Base-by-base conservation (phyloP, 2,113 vertebrate genomes). In the Barnardius zonarius region DNA sequence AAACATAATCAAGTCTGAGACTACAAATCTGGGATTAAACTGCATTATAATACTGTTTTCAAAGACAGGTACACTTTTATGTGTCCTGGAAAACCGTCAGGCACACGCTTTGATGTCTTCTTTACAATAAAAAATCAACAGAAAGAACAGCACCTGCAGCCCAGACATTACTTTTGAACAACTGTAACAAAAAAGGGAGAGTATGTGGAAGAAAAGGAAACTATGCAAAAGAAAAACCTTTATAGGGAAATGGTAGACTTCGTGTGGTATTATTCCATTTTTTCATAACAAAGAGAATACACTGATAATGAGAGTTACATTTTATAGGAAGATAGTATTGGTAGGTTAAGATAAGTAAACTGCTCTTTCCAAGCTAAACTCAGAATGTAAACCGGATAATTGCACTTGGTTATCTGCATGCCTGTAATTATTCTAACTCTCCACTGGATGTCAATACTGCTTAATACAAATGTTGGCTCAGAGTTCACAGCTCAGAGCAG, bases 381-480 rank as follows among this genome's bases (percentile, higher is more conserved):
- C 17, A 23, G 55, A 52, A 49, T 0, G 0, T 9, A 77, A 84
- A 73, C 31, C 7, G n/a, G 57, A 69, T 4, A 6, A 39, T 19
- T 89, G 48, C 22, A 25, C 11, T 62, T 25, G 28, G 49, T 77
- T 90, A 52, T 95, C 82, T 86, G 73, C 28, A 95, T 86, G 95
- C 96, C 84, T 98, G 98, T 97, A 98, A 98, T 98, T 97, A 96
- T 97, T 96, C 92, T 74, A 88, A 96, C 66, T 97, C 95, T 98
- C 97, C 98, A 98, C 98, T 98, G 98, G 98, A 97, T 98, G 98
- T 98, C 98, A 98, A 98, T 90, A 97, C 96, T 96, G 97, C 93
- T 97, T 97, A 98, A 97, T 96, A 88, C 52, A 98, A 98, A 93
- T n/a, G 54, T 77, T 96, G 91, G 67, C 93, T 95, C 23, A 3